Evolutionary conservation across 2,797 vertebrate genomes (phyloP), one percentile per base, ranked within the genome.

Genomic region (Thripadectes ignobilis): DNA sequence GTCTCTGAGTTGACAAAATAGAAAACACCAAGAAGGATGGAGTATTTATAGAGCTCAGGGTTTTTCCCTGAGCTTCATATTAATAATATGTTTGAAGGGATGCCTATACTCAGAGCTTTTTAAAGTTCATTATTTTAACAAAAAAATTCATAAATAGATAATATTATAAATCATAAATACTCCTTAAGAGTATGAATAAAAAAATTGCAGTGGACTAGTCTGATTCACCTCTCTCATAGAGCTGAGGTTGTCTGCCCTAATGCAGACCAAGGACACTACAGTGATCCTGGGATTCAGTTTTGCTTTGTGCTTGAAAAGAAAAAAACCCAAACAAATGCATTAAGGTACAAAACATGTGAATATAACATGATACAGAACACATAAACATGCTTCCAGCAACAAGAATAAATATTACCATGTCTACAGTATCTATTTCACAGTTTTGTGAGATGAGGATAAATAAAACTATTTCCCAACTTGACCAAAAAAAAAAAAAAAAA

Each of bases 361-460:
- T 82, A 73, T 68, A 79, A 91, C 88, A 39, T 81, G 84, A 97
- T 89, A 94, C 69, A 95, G 71, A 95, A 96, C 71, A 96, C 76
- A 93, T 14, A 39, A 95, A 68, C 94, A 95, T 88, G 94, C 91
- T 93, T 96, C 48, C 91, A 83, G 92, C 93, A 97, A 96, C 62
- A 94, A 49, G 86, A 96, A 96, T 95, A 95, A 97, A 96, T 94
- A 95, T 54, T 80, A 93, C 81, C 67, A 41, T 55, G 58, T 86
- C 90, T 92, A 88, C 85, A 93, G 79, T 77, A 68, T n/a, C 82
- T 94, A 93, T 82, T 92, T 97, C 96, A 97, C 92, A 97, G 93
- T 92, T 97, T 93, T 15, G 36, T 90, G 91, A 95, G 76, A 93
- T 66, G 54, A 93, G 29, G 81, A 80, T 81, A 94, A 94, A 93